phyloP scores from a whole-genome alignment of 2,113 vertebrate genomes.

The Rhea americana region DNA sequence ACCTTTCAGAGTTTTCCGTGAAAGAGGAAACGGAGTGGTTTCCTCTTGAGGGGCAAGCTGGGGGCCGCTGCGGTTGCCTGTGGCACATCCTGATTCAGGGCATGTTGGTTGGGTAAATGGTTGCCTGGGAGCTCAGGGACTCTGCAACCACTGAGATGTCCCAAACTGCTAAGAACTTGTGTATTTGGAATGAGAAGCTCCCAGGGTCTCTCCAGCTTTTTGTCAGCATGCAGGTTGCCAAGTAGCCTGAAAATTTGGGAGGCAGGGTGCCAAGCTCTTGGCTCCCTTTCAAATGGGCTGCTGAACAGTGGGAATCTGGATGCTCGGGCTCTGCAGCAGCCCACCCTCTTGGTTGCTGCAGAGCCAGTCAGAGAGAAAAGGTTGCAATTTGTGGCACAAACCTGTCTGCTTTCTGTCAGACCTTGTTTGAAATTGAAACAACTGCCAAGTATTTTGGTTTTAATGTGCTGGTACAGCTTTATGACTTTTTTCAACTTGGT shows the following conservation, averaged over 20 bases:
- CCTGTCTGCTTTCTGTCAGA: background rate
- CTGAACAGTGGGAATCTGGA: slow-evolving; percentile 68
- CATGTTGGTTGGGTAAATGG: slow-evolving; percentile 30
- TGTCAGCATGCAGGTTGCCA: slow-evolving; percentile 42
- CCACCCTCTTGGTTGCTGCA: slow-evolving; percentile 22
- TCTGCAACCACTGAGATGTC: background rate
- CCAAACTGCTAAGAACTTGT: slow-evolving; percentile 43
- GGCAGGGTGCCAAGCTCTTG: slow-evolving; percentile 57
- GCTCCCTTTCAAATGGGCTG: slow-evolving; percentile 61
- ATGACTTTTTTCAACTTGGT: background rate
- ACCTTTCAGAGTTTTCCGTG: slow-evolving; percentile 2
- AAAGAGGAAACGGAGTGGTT: background rate
- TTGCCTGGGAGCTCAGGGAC: slow-evolving; percentile 49
- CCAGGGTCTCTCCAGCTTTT: slow-evolving; percentile 65
- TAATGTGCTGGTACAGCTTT: background rate
- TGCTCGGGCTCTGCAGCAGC: slow-evolving; percentile 55
- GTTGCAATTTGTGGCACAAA: background rate
- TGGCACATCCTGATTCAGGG: background rate
- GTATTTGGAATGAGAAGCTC: slow-evolving; percentile 54
- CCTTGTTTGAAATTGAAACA: background rate
- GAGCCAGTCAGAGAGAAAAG: slow-evolving; percentile 10
- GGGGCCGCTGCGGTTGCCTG: background rate
- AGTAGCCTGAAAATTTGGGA: slow-evolving; percentile 64
- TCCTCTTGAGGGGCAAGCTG: background rate
- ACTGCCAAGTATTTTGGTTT: background rate